Percentiles rank a stretch among this genome's conserved stretches.
Conservation (phyloP, 2,797 vertebrate genomes). For the Falco berigora region DNA sequence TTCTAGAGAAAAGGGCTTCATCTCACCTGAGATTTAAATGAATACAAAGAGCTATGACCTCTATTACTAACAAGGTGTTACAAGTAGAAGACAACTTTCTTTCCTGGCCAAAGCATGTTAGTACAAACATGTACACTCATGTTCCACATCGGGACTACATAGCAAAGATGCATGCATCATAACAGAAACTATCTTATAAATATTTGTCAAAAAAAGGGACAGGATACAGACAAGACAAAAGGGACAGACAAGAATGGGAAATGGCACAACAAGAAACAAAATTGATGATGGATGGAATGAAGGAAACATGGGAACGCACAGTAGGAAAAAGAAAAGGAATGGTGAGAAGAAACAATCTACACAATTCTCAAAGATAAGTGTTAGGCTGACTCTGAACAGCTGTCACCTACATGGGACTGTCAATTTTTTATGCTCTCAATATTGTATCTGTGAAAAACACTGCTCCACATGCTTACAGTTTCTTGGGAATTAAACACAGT, state of each 20-base stretch:
- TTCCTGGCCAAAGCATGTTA: background rate
- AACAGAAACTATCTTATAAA: background rate
- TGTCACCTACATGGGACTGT: background rate
- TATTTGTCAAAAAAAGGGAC: background rate
- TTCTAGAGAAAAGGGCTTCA: background rate
- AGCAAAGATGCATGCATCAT: background rate
- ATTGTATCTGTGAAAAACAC: background rate
- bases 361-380: background rate
- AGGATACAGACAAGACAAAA: background rate
- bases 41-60: background rate
- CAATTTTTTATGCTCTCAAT: background rate
- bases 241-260: background rate
- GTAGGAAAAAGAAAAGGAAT: background rate
- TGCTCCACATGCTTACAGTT: background rate
- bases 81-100: background rate
- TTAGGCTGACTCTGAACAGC: background rate
- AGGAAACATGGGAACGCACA: background rate
- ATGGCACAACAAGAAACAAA: background rate
- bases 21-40: background rate
- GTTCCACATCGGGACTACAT: background rate
- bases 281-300: background rate
- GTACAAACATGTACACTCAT: accelerated
- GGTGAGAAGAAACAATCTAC: background rate
- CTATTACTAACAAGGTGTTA: background rate
- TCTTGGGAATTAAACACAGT: background rate